Conservation (phyloP, 1,140 invertebrate species). For the Oncopeltus fasciatus region DNA sequence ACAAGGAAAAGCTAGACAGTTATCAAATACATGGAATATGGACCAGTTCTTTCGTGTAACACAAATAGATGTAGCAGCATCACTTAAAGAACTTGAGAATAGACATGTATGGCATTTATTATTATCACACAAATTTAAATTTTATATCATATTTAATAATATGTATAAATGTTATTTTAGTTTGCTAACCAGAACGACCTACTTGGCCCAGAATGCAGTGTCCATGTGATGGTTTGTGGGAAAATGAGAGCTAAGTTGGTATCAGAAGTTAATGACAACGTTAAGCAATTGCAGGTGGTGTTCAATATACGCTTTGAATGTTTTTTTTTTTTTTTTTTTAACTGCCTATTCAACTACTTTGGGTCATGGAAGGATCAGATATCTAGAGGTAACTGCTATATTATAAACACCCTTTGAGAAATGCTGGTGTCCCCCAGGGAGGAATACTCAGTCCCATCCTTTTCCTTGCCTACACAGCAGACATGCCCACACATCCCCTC, state of each 20-base stretch:
- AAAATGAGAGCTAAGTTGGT: slow-evolving; percentile 62
- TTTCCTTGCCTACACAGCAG: no score
- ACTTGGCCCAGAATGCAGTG: slow-evolving; percentile 28
- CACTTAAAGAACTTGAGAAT: slow-evolving; percentile 44
- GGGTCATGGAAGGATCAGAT: no score
- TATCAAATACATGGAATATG: slow-evolving; percentile 58
- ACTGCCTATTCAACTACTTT: no score
- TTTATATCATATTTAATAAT: slow-evolving; percentile 24
- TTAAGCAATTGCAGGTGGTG: slow-evolving; percentile 52
- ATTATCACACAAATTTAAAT: neutral
- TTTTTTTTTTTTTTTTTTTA: no score
- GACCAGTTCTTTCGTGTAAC: slow-evolving; percentile 44
- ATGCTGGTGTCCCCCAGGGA: no score
- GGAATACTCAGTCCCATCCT: no score
- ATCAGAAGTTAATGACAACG: slow-evolving; percentile 56
- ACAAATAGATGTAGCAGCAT: slow-evolving; percentile 46
- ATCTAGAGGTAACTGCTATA: no score
- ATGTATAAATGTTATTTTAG: slow-evolving; percentile 26
- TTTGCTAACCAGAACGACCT: slow-evolving; percentile 32
- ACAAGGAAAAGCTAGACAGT: slow-evolving; percentile 44
- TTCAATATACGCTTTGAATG: no score
- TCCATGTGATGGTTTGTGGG: slow-evolving; percentile 47
- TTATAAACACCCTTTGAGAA: no score
- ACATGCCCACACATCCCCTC: no score
- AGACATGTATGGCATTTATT: slow-evolving; percentile 23